These are phyloP conservation scores for Syngnathus floridae DNA, from an alignment of 2,113 vertebrate genomes.

Conservation along the genomic window DNA sequence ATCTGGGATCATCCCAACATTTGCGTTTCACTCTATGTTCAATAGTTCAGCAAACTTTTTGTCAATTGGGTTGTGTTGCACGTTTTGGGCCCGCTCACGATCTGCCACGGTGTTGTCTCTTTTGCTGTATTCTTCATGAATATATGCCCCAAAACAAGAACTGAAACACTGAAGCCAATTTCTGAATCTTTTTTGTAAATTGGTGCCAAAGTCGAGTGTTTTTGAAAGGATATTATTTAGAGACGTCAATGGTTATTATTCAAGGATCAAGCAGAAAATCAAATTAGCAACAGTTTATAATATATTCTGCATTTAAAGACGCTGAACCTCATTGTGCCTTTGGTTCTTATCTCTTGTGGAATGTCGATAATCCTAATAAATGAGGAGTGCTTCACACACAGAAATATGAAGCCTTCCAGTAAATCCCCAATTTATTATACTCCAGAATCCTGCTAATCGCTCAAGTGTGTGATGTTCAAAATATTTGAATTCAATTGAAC, in stretches of 20 bases:
- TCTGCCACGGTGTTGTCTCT: conserved; percentile 23
- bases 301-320: conserved; percentile 67
- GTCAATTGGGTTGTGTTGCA: conserved; percentile 54
- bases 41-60: conserved; percentile 36
- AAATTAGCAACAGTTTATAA: conserved; percentile 71
- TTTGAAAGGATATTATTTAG: conserved; percentile 44
- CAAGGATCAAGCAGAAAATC: conserved; percentile 67
- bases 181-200: neutral
- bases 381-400: conserved; percentile 63
- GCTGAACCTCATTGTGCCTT: conserved; percentile 60
- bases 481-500: conserved; percentile 68
- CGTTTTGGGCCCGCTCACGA: conserved; percentile 45
- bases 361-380: conserved; percentile 75
- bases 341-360: conserved; percentile 70
- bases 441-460: conserved; percentile 57
- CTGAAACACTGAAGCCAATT: neutral
- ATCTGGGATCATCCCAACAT: too few species aligned
- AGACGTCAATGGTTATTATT: conserved; percentile 56
- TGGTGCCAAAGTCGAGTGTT: too few species aligned
- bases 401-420: conserved; percentile 64
- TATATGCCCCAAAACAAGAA: neutral
- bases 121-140: neutral
- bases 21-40: conserved; percentile 35
- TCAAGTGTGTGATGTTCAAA: conserved; percentile 62
- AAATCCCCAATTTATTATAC: conserved; percentile 74